Conservation (phyloP, 2,888 invertebrate species). For the Taenaris catops region DNA sequence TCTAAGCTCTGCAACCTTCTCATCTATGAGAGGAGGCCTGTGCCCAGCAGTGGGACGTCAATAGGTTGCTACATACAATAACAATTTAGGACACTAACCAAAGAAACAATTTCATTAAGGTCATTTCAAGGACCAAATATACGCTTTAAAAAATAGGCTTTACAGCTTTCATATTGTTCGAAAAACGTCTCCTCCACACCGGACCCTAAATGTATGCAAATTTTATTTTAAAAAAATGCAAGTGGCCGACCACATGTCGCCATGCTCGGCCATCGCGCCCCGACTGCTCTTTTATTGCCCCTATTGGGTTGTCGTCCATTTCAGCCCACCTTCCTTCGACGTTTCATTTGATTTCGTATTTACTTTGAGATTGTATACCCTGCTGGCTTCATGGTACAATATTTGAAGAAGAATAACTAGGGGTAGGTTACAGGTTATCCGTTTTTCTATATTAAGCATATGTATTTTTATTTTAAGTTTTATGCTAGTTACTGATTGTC, state of each 20-base stretch:
- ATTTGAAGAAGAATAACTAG: neutral
- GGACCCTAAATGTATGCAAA: slow-evolving; percentile 64
- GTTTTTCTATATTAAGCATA: no score
- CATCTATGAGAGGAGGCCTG: no score
- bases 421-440: no score
- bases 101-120: neutral
- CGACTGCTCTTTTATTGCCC: slow-evolving; percentile 31
- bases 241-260: slow-evolving; percentile 68
- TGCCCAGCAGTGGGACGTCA: no score
- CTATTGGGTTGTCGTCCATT: slow-evolving; percentile 33
- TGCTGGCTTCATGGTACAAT: neutral
- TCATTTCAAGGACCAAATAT: neutral
- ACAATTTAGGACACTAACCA: no score
- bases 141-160: neutral
- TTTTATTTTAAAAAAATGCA: slow-evolving; percentile 73
- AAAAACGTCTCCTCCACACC: slow-evolving; percentile 6
- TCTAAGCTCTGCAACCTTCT: no score
- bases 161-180: neutral
- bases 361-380: slow-evolving; percentile 1
- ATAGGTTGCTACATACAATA: no score
- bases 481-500: no score
- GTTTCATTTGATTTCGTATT: slow-evolving; percentile 1
- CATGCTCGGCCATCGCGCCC: slow-evolving; percentile 23
- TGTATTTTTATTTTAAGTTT: no score
- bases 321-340: slow-evolving; percentile 31